phyloP scores from a whole-genome alignment of 2,888 invertebrate genomes.

The Ochlodes sylvanus region DNA sequence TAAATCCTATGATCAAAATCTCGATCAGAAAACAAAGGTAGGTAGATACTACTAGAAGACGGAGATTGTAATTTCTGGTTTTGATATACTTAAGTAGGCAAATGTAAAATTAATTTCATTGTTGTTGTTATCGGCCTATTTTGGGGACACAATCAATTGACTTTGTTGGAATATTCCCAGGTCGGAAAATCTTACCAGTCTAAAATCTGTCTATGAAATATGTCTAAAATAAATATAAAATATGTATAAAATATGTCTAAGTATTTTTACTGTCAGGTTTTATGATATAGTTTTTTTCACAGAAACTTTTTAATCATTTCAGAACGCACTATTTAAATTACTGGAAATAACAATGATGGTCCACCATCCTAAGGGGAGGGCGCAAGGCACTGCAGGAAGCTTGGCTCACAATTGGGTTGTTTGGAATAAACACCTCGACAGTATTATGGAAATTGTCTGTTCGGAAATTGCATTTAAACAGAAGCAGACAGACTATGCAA shows the following conservation, averaged over 20 bases:
- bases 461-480: slow-evolving; percentile 65
- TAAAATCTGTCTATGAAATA: too few relatives aligned
- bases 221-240: too few relatives aligned
- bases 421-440: slow-evolving; percentile 69
- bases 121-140: too few relatives aligned
- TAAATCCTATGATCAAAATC: slow-evolving; percentile 72
- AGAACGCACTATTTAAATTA: slow-evolving; percentile 68
- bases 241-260: too few relatives aligned
- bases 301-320: slow-evolving; percentile 44
- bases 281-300: not conserved
- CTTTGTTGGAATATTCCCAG: too few relatives aligned
- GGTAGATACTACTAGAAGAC: not conserved
- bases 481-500: slow-evolving; percentile 57
- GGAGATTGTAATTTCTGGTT: too few relatives aligned
- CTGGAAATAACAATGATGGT: slow-evolving; percentile 62
- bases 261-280: not conserved
- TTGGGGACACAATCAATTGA: too few relatives aligned
- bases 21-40: slow-evolving; percentile 77
- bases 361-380: slow-evolving; percentile 70
- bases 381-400: slow-evolving; percentile 59
- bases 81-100: too few relatives aligned
- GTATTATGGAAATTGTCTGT: slow-evolving; percentile 69
- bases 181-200: too few relatives aligned
- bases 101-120: too few relatives aligned
- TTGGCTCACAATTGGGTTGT: slow-evolving; percentile 65